A percentile compares a stretch with the other conserved stretches of the same genome.
These are phyloP conservation scores for Rhagologus leucostigma DNA, from an alignment of 2,113 vertebrate genomes.

Conservation along the genomic window DNA sequence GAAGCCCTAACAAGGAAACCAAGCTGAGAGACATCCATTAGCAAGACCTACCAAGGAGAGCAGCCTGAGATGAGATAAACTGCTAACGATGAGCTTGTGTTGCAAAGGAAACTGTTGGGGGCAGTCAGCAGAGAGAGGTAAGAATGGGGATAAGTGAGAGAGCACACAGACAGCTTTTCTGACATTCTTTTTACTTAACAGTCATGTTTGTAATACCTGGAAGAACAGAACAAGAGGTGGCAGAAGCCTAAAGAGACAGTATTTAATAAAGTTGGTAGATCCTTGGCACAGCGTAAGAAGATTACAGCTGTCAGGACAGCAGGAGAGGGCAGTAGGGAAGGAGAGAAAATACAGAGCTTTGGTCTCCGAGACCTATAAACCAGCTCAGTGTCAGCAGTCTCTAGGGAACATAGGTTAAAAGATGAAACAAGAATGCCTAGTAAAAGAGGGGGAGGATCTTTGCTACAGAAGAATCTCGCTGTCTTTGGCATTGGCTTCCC, in stretches of 20 bases:
- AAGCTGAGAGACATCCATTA: not conserved
- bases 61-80: not conserved
- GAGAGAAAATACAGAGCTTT: not conserved
- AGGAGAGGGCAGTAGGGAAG: not conserved
- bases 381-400: not conserved
- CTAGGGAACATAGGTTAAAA: not conserved
- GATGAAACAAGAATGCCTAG: not conserved
- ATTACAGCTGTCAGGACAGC: not conserved
- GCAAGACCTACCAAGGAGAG: not conserved
- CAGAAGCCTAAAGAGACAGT: not conserved
- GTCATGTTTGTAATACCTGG: not conserved
- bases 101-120: not conserved
- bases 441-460: not conserved
- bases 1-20: not conserved
- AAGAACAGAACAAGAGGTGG: not conserved
- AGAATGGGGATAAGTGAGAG: not conserved
- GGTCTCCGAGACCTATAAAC: not conserved
- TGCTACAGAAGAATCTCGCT: not conserved
- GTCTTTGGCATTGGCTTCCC: not conserved
- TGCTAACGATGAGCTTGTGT: not conserved
- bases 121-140: not conserved
- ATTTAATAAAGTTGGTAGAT: not conserved
- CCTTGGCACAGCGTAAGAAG: not conserved
- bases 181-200: not conserved
- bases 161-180: not conserved